Base-by-base conservation (phyloP, 2,888 invertebrate genomes). In the Helleia helle region DNA sequence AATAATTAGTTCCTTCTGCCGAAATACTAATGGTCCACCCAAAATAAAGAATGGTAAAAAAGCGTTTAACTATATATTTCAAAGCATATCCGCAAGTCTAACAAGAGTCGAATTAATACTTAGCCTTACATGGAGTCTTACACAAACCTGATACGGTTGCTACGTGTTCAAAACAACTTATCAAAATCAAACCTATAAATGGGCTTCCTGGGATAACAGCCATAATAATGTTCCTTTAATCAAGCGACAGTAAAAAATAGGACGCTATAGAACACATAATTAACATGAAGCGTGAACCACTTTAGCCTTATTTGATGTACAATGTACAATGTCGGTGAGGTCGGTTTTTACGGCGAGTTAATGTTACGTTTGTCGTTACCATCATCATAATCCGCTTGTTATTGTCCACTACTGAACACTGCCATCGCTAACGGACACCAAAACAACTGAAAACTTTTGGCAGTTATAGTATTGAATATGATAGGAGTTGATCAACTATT, bases 161-260 rank as follows among this genome's bases (percentile, higher is more conserved):
- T 63, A 65, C 62, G 65, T 62, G 69, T 77, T 75, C 76, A 71
- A 69, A 72, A 71, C 69, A 68, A 72, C 67, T 66, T 69, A 76
- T 80, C 72, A 81, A 80, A 81, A 81, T 71, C 70, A 63, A 58
- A 50, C 55, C 80, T 72, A 63, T 75, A 80, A 63, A 79, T 66
- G 75, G 76, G 71, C 76, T 83, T 83, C 80, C 84, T 76, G 62
- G 62, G 48, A 48, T 46, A 48, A 43, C 42, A 46, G 15, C 14
- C 24, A 9, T 36, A 36, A 25, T 36, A n/a, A n/a, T 26, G 36
- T 24, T 14, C 9, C 9, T 36, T 24, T 15, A 36, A 36, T 26
- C 25, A 25, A 13, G 24, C 14, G 24, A 9, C 26, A 13, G 26
- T 24, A 36, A 24, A 36, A 36, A 26, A 36, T 36, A 4, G 13